Conservation (phyloP, 2,797 vertebrate species). For the Arnoldichthys spilopterus region DNA sequence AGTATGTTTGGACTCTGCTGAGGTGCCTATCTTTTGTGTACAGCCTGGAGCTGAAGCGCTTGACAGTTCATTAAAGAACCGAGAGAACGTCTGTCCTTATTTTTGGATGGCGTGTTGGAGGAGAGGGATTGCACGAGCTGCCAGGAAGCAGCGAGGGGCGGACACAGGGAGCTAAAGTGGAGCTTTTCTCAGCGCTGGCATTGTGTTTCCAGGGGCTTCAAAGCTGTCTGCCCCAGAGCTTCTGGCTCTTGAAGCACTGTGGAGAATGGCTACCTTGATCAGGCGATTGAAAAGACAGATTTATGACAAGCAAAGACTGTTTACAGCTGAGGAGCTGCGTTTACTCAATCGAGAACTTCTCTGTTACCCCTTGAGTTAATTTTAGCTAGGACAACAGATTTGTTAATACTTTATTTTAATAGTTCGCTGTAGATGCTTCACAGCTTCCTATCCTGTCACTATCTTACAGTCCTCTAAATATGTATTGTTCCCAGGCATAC, state of each 20-base stretch:
- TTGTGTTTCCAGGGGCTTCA: slow-evolving; percentile 61
- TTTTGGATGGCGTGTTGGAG: slow-evolving; percentile 64
- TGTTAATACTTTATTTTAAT: too few species aligned
- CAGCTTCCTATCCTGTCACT: too few species aligned
- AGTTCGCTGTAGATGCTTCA: too few species aligned
- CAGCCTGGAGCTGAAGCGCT: slow-evolving; percentile 61
- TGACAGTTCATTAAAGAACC: slow-evolving; percentile 65
- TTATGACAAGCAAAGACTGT: slow-evolving; percentile 39
- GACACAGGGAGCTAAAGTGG: slow-evolving; percentile 58
- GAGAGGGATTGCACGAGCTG: slow-evolving; percentile 60
- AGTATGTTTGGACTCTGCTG: slow-evolving; percentile 56
- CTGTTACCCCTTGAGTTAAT: slow-evolving; percentile 16
- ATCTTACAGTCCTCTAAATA: too few species aligned
- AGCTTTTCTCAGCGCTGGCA: slow-evolving; percentile 60
- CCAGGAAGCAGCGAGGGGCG: slow-evolving; percentile 59
- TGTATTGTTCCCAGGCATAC: too few species aligned
- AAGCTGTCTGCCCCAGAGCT: slow-evolving; percentile 58
- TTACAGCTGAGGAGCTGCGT: slow-evolving; percentile 30
- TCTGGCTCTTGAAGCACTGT: slow-evolving; percentile 53
- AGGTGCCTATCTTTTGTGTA: slow-evolving; percentile 62
- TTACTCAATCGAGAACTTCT: slow-evolving; percentile 20
- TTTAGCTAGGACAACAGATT: background rate
- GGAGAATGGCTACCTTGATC: slow-evolving; percentile 58
- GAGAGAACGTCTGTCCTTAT: slow-evolving; percentile 62
- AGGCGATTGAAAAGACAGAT: slow-evolving; percentile 56